phyloP scores from a whole-genome alignment of 2,888 invertebrate genomes.

The Fragum whitleyi region DNA sequence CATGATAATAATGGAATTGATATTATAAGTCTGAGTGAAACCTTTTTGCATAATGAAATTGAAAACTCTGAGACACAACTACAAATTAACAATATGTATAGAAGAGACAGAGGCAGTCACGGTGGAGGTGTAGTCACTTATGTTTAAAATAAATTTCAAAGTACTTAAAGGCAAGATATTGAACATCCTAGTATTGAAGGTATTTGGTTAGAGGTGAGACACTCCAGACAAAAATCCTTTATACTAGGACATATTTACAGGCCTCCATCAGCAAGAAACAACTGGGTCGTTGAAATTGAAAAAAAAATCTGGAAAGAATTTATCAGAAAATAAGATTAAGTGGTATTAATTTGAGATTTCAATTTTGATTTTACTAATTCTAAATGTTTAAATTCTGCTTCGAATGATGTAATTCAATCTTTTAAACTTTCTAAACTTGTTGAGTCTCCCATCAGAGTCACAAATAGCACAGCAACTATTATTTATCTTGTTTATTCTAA shows the following conservation, averaged over 20 bases:
- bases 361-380: neutral
- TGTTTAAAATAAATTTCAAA: constrained; percentile 73
- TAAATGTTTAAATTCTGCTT: neutral
- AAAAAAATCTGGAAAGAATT: neutral
- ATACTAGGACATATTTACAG: constrained; percentile 7
- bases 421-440: constrained; percentile 1
- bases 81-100: neutral
- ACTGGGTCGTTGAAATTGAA: constrained; percentile 13
- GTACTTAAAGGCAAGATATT: constrained; percentile 72
- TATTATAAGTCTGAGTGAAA: neutral
- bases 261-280: constrained; percentile 3
- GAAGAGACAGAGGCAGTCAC: neutral
- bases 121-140: neutral
- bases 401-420: neutral
- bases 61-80: neutral
- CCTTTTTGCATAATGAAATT: neutral
- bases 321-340: neutral
- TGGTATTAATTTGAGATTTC: constrained; percentile 6
- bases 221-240: constrained; percentile 17
- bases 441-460: constrained; percentile 20
- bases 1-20: neutral
- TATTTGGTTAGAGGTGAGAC: constrained; percentile 21
- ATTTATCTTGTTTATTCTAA: constrained; percentile 33
- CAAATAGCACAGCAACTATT: constrained; percentile 18
- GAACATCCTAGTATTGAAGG: constrained; percentile 1